Evolutionary conservation across 2,888 invertebrate genomes (phyloP).

Genomic region (Agonopterix heracliana): DNA sequence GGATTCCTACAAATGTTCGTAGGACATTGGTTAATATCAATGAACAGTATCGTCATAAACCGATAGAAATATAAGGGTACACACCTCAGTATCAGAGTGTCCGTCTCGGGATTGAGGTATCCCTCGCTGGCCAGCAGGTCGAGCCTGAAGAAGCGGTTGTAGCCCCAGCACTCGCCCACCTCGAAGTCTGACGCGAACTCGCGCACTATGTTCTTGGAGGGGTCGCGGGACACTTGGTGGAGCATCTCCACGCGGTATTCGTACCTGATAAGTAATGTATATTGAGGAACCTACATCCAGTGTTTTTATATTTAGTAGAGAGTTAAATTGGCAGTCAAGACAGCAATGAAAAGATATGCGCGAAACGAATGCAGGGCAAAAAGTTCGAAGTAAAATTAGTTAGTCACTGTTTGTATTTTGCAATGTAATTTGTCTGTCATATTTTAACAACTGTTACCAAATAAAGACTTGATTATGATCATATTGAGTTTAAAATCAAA

Average conservation of each 20-base stretch:
- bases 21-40: too few species aligned
- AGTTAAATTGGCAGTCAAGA: background rate
- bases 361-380: background rate
- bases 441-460: too few species aligned
- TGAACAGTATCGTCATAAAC: too few species aligned
- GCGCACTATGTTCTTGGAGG: conserved; percentile 91
- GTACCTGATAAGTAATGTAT: conserved; percentile 73
- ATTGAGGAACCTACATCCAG: conserved; percentile 1
- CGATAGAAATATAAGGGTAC: conserved; percentile 1
- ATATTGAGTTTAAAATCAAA: too few species aligned
- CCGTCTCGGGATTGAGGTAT: conserved; percentile 88
- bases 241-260: conserved; percentile 97
- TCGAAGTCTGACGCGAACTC: conserved; percentile 98
- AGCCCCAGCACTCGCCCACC: conserved; percentile 97
- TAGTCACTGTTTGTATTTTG: too few species aligned
- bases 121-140: conserved; percentile 94
- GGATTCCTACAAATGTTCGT: too few species aligned
- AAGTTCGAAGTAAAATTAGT: too few species aligned
- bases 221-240: conserved; percentile 89
- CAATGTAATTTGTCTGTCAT: too few species aligned
- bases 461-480: too few species aligned
- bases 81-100: conserved; percentile 88
- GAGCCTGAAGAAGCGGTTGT: conserved; percentile 93
- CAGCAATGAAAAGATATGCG: background rate
- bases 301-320: background rate